Percentiles rank a stretch among this genome's conserved stretches.
Evolutionary conservation across 2,888 invertebrate genomes (phyloP).

Genomic region (Lepas anatifera): DNA sequence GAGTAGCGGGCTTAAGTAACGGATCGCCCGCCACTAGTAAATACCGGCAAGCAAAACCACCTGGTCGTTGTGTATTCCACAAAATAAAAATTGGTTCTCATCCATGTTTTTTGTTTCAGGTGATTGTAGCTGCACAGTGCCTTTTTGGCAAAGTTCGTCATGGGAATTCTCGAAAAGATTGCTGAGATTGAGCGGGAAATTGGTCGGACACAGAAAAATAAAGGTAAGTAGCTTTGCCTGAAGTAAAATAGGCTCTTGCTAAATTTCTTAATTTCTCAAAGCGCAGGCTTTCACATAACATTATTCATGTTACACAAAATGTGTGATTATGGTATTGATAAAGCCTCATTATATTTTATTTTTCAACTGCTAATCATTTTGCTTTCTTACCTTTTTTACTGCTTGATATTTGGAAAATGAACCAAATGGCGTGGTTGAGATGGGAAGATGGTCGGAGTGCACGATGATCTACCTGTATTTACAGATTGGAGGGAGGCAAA

Average conservation of each 20-base stretch:
- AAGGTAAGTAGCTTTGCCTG: constrained; percentile 54
- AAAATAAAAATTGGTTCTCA: too few relatives aligned
- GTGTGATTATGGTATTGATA: not conserved
- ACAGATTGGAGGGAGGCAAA: not conserved
- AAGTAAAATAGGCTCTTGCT: not conserved
- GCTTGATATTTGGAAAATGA: too few relatives aligned
- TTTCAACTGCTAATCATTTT: not conserved
- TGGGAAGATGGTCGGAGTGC: too few relatives aligned
- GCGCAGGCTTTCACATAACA: not conserved
- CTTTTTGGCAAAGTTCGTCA: too few relatives aligned
- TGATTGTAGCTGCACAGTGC: too few relatives aligned
- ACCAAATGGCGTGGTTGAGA: too few relatives aligned
- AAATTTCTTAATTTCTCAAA: not conserved
- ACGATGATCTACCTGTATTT: too few relatives aligned
- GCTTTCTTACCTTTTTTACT: not conserved
- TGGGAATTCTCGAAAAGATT: constrained; percentile 99
- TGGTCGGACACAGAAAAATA: constrained; percentile 96
- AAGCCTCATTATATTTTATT: not conserved
- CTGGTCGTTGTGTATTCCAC: too few relatives aligned
- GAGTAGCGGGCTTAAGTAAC: too few relatives aligned
- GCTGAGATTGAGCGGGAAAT: constrained; percentile 98
- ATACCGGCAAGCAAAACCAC: too few relatives aligned
- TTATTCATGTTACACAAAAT: not conserved
- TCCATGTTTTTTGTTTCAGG: too few relatives aligned
- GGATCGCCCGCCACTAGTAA: too few relatives aligned